A percentile compares a stretch with the other conserved stretches of the same genome.
These are phyloP conservation scores for Rhopalosiphum maidis DNA, from an alignment of 1,140 invertebrate species.

Conservation along the genomic window DNA sequence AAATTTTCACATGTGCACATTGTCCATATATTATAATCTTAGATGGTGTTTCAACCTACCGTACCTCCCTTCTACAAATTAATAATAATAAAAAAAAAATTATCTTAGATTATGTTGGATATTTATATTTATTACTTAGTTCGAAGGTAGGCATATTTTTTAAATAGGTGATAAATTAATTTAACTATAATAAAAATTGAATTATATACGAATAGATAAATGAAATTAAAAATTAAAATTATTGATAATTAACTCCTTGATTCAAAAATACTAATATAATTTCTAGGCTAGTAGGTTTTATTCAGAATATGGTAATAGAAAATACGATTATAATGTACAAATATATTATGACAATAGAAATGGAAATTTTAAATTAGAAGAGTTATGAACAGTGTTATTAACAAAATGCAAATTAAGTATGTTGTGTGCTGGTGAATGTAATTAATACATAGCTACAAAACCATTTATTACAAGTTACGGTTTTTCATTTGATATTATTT, in stretches of 20 bases:
- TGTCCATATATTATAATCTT: too few relatives aligned
- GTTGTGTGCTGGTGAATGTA: background rate
- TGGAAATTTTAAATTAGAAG: slow-evolving; percentile 26
- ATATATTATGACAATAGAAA: background rate
- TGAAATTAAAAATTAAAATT: background rate
- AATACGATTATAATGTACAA: background rate
- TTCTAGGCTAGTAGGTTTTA: background rate
- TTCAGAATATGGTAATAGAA: background rate
- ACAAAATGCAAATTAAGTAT: slow-evolving; percentile 33
- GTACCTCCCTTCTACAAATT: too few relatives aligned
- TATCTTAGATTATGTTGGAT: background rate
- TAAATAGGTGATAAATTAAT: background rate
- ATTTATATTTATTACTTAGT: background rate
- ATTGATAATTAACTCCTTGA: background rate
- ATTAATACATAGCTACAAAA: slow-evolving; percentile 9
- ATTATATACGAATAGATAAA: background rate
- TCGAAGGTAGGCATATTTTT: background rate
- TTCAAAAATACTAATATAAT: background rate
- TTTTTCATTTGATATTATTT: background rate
- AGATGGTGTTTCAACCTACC: too few relatives aligned
- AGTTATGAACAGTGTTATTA: slow-evolving; percentile 14
- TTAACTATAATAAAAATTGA: background rate
- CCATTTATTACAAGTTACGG: background rate
- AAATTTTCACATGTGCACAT: background rate
- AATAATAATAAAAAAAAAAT: too few relatives aligned